Evolutionary conservation across 1,140 invertebrate species (phyloP).

Genomic region (Philopotamus ludificatus): DNA sequence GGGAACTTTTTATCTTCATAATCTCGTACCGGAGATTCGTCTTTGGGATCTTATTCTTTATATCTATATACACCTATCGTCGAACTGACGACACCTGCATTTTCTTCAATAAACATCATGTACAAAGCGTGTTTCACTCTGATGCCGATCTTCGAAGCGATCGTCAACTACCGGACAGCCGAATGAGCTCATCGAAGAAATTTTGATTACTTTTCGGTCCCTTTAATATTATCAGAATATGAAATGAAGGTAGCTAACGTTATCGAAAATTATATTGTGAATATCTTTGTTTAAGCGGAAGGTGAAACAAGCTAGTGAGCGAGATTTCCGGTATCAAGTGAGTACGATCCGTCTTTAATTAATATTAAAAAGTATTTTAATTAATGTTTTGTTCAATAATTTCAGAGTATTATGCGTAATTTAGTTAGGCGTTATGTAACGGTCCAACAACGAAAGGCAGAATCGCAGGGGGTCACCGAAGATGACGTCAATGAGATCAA

Average conservation of each 20-base stretch:
- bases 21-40: no score
- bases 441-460: constrained; percentile 89
- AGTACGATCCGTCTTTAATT: constrained; percentile 37
- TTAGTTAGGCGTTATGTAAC: constrained; percentile 94
- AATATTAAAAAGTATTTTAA: not conserved
- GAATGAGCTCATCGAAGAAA: no score
- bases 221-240: no score
- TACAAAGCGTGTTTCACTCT: no score
- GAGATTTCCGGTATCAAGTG: constrained; percentile 86
- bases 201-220: no score
- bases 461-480: constrained; percentile 95
- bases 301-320: constrained; percentile 83
- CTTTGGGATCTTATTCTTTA: no score
- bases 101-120: not conserved
- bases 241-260: not conserved
- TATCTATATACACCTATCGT: no score
- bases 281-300: constrained; percentile 69
- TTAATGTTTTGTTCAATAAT: not conserved
- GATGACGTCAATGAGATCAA: constrained; percentile 99
- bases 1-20: not conserved
- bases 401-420: constrained; percentile 90
- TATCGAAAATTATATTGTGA: not conserved
- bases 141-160: no score
- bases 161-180: no score
- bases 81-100: no score